Evolutionary conservation across 2,113 vertebrate species (phyloP), one percentile per base, ranked within the genome.

Genomic region (Zosterops japonicus): DNA sequence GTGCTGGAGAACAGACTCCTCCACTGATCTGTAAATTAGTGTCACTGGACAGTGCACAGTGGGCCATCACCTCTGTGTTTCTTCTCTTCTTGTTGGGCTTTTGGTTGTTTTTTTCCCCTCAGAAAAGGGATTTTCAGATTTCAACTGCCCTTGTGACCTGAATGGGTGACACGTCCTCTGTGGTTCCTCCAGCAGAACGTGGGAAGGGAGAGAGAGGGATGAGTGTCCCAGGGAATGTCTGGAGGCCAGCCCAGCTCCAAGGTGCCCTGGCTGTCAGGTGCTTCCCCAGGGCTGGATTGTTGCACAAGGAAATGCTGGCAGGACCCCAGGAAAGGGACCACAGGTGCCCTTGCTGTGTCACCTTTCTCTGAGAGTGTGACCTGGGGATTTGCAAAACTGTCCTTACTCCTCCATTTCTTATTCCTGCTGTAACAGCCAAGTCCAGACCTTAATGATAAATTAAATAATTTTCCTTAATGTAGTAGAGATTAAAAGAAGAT

Each of bases 281-380:
- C 1, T 8, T 68, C 61, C 21, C 8, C 33, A 10, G 68, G 17
- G 27, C 47, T 59, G 21, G 21, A 5, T 35, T 25, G 16, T 13
- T 33, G 71, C 23, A 20, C 36, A 29, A 4, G 39, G 33, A 31
- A 11, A 6, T 5, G 17, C 22, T 7, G n/a, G 20, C 64, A 65
- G 59, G 36, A 65, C 9, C 2, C 18, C 42, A n/a, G 7, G 6
- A 8, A 6, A 23, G n/a, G 14, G 1, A 7, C 3, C 2, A 1
- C 56, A 3, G 36, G 4, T 36, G 52, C 5, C 56, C 14, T 61
- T 14, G 57, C 47, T 81, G 31, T 17, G 25, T 46, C 2, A 24
- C n/a, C 35, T 18, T 80, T 23, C 47, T 49, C 24, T 2, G 9
- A n/a, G 19, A 63, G 25, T 7, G n/a, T 56, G 25, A 35, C 5